phyloP scores from a whole-genome alignment of 2,113 vertebrate species.

The Triplophysa siluroides region DNA sequence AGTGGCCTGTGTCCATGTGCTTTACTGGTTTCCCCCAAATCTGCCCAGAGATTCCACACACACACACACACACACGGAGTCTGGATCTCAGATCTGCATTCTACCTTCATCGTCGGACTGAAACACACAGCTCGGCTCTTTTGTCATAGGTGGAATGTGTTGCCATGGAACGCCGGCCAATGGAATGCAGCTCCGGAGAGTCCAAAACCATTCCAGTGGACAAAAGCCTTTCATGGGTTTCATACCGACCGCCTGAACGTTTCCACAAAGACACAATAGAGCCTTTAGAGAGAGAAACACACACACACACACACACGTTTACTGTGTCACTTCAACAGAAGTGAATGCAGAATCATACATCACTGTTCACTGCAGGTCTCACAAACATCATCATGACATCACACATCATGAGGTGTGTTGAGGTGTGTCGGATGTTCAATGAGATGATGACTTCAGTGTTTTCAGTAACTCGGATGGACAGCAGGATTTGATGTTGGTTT shows the following conservation, averaged over 20 bases:
- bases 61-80: slow-evolving; percentile 16
- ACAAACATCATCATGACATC: no score
- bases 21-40: not conserved
- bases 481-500: no score
- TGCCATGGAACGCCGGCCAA: slow-evolving; percentile 72
- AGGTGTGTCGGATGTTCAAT: no score
- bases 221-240: slow-evolving; percentile 17
- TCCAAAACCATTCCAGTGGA: not conserved
- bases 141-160: slow-evolving; percentile 74
- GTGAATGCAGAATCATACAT: not conserved
- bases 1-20: no score
- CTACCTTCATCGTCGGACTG: slow-evolving; percentile 65
- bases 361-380: no score
- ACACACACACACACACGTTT: not conserved
- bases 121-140: slow-evolving; percentile 64
- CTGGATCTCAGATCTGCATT: slow-evolving; percentile 41
- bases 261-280: slow-evolving; percentile 23
- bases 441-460: no score
- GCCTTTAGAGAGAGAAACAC: not conserved
- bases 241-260: slow-evolving; percentile 2
- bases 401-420: no score
- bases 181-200: slow-evolving; percentile 63
- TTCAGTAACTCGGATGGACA: no score
- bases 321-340: not conserved
- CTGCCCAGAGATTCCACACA: slow-evolving; percentile 59